Percentiles rank a stretch among this genome's conserved stretches.
Conservation (phyloP, 2,888 invertebrate genomes). For the Drosophila mercatorum region DNA sequence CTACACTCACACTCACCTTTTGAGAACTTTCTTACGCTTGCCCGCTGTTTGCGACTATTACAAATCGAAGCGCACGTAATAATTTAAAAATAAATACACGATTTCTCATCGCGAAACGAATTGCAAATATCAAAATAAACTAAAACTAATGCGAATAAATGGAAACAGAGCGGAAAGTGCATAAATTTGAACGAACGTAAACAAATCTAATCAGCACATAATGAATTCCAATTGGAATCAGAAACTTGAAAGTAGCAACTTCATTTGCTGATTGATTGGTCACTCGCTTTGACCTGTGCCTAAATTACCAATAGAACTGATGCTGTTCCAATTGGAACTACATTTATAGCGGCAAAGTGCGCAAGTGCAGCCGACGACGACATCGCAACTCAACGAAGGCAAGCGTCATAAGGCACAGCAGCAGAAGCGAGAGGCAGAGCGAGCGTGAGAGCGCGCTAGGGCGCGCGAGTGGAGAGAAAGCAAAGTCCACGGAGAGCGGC, state of each 20-base stretch:
- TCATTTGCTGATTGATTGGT: constrained; percentile 1
- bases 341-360: constrained; percentile 44
- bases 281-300: not conserved
- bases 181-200: not conserved
- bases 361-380: constrained; percentile 65
- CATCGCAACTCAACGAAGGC: constrained; percentile 48
- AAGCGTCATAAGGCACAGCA: constrained; percentile 35
- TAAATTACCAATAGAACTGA: not conserved
- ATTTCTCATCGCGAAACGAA: constrained; percentile 17
- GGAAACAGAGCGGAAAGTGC: constrained; percentile 3
- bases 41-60: constrained; percentile 57
- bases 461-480: constrained; percentile 7
- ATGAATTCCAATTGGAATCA: not conserved
- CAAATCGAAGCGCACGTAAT: constrained; percentile 46
- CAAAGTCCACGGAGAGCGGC: constrained; percentile 17
- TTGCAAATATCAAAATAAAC: constrained; percentile 21
- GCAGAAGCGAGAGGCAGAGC: constrained; percentile 14
- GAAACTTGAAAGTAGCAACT: too few relatives aligned
- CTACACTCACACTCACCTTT: constrained; percentile 20
- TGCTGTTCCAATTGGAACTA: constrained; percentile 17
- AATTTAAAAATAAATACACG: constrained; percentile 48
- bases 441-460: constrained; percentile 1
- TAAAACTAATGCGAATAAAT: constrained; percentile 1
- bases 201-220: not conserved
- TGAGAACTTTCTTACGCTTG: constrained; percentile 56